phyloP scores from a whole-genome alignment of 1,140 invertebrate genomes.

The Coptotermes formosanus region DNA sequence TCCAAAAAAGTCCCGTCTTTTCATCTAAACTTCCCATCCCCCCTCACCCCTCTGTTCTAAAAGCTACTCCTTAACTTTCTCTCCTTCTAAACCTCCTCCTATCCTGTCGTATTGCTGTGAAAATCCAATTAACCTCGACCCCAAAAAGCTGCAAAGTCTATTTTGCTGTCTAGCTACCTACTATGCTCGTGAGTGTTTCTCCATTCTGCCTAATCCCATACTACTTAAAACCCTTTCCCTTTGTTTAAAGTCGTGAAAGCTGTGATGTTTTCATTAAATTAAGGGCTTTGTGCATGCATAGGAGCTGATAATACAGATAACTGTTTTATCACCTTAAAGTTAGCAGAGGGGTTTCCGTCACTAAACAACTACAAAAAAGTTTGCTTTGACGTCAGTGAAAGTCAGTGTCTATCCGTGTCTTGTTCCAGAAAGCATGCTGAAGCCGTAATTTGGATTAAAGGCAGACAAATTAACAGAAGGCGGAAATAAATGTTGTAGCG shows the following conservation, averaged over 20 bases:
- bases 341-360: not conserved
- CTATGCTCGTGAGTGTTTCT: not conserved
- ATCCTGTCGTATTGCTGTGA: constrained; percentile 10
- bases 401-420: not conserved
- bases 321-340: not conserved
- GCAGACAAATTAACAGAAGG: too few species aligned
- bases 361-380: not conserved
- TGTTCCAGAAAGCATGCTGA: not conserved
- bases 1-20: not conserved
- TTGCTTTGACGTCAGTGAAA: not conserved
- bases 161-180: not conserved
- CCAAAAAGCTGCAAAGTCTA: constrained; percentile 18
- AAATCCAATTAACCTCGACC: constrained; percentile 18
- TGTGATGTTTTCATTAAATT: not conserved
- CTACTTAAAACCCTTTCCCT: constrained; percentile 6
- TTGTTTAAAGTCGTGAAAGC: constrained; percentile 8
- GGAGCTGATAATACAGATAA: not conserved
- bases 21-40: not conserved
- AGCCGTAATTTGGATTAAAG: too few species aligned
- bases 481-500: too few species aligned
- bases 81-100: not conserved
- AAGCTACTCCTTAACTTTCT: not conserved
- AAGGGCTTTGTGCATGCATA: not conserved
- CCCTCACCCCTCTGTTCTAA: not conserved
- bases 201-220: constrained; percentile 3